phyloP scores from a whole-genome alignment of 2,113 vertebrate species.

The Vireo altiloquus region DNA sequence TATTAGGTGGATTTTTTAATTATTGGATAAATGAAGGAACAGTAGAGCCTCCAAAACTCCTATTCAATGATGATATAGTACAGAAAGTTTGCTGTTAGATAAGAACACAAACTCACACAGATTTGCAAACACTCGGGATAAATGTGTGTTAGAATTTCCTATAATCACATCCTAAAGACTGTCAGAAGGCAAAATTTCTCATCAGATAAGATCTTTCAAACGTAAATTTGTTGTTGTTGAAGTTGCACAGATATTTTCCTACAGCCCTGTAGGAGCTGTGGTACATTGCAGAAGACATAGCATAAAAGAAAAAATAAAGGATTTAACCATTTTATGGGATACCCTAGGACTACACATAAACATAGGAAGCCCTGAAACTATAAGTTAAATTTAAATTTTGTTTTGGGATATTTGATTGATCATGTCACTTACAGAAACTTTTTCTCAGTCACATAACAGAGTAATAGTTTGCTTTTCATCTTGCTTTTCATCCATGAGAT shows the following conservation, averaged over 20 bases:
- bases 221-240: neutral
- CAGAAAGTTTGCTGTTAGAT: neutral
- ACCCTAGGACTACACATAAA: neutral
- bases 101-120: neutral
- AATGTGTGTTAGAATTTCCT: neutral
- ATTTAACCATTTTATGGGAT: neutral
- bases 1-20: neutral
- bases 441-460: neutral
- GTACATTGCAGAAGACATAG: neutral
- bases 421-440: neutral
- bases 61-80: neutral
- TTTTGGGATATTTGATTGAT: neutral
- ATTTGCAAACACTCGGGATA: neutral
- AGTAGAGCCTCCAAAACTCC: neutral
- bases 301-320: accelerated
- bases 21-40: neutral
- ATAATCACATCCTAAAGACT: neutral
- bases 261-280: neutral
- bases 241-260: neutral
- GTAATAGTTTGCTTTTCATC: neutral
- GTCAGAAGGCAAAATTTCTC: neutral
- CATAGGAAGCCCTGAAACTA: neutral
- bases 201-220: neutral
- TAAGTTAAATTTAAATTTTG: neutral
- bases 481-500: neutral